These are phyloP conservation scores for Ochotona curzoniae DNA, from an alignment of 2,113 vertebrate species.

Conservation along the genomic window DNA sequence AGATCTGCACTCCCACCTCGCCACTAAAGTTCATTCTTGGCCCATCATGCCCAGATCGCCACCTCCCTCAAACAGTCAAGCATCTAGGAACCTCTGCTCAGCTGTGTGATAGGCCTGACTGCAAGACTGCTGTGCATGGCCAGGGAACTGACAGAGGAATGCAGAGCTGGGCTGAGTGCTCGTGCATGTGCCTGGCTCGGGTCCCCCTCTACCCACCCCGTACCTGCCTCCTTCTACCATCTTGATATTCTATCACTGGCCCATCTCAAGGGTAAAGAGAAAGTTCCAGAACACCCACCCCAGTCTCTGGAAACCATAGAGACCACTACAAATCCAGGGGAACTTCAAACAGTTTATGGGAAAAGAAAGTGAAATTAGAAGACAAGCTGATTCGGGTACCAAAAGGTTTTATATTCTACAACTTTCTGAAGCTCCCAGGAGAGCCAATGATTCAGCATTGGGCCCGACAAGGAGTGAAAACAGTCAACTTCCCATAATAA, in stretches of 20 bases:
- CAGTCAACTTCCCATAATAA: background rate
- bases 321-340: background rate
- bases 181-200: background rate
- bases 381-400: too few relatives aligned
- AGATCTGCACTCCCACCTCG: background rate
- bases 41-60: background rate
- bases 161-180: background rate
- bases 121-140: background rate
- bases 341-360: too few relatives aligned
- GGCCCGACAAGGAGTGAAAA: background rate
- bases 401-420: too few relatives aligned
- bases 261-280: accelerated
- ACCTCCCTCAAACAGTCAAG: background rate
- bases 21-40: background rate
- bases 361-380: too few relatives aligned
- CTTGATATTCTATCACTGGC: background rate
- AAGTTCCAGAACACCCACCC: background rate
- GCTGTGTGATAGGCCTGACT: background rate
- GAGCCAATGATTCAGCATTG: background rate
- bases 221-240: background rate
- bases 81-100: background rate
- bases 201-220: background rate
- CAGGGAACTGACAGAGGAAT: accelerated
- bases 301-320: background rate
- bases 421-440: too few relatives aligned